Percentiles rank a stretch among this genome's conserved stretches.
phyloP scores from a whole-genome alignment of 2,113 vertebrate genomes.

The Rousettus leschenaultii region DNA sequence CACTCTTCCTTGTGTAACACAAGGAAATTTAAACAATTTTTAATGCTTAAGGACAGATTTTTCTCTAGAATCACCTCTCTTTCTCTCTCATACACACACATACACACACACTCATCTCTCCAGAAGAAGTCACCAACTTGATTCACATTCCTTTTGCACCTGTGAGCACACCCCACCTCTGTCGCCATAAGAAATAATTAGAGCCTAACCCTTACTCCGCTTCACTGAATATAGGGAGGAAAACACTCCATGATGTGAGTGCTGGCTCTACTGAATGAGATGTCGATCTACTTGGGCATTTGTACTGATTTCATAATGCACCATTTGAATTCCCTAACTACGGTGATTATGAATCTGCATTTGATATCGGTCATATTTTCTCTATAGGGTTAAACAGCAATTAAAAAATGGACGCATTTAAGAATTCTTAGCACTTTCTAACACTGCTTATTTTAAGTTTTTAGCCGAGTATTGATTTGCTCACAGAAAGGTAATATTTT shows the following conservation, averaged over 20 bases:
- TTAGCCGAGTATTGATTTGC: neutral
- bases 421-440: neutral
- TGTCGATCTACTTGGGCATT: neutral
- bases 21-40: neutral
- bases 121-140: neutral
- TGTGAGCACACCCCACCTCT: neutral
- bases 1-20: neutral
- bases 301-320: neutral
- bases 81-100: too few species aligned
- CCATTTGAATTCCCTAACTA: neutral
- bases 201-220: neutral
- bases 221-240: neutral
- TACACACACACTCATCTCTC: too few species aligned
- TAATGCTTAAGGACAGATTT: neutral
- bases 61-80: neutral
- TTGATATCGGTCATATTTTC: neutral
- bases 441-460: neutral
- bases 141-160: neutral
- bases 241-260: neutral
- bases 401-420: neutral
- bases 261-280: neutral
- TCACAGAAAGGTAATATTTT: neutral
- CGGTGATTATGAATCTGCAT: neutral
- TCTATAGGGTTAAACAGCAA: neutral
- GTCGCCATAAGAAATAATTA: neutral